phyloP scores from a whole-genome alignment of 2,888 invertebrate species.

The Hecatera dysodea region DNA sequence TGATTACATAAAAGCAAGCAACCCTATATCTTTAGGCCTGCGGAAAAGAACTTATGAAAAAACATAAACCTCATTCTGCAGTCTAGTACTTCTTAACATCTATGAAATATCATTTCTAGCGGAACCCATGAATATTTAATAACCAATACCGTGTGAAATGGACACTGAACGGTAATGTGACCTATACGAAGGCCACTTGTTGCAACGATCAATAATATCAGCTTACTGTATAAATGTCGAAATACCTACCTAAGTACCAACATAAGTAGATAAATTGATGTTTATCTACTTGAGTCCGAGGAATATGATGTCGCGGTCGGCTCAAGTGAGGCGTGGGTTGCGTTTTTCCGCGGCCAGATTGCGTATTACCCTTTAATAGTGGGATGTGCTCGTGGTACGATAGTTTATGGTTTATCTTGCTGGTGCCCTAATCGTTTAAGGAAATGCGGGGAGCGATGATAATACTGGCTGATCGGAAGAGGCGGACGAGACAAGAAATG shows the following conservation, averaged over 20 bases:
- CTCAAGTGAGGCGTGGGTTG: slow-evolving; percentile 40
- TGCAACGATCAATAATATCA: slow-evolving; percentile 57
- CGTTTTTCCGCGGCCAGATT: slow-evolving; percentile 38
- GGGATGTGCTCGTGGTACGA: slow-evolving; percentile 27
- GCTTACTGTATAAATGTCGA: slow-evolving; percentile 37
- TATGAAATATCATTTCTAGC: slow-evolving; percentile 28
- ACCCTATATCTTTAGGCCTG: neutral
- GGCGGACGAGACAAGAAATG: no score
- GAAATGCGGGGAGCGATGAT: slow-evolving; percentile 5
- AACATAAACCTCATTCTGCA: no score
- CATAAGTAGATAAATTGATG: slow-evolving; percentile 53
- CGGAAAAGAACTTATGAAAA: no score
- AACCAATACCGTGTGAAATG: slow-evolving; percentile 32
- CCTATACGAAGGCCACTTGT: slow-evolving; percentile 41
- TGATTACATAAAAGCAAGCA: neutral
- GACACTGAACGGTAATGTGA: slow-evolving; percentile 46
- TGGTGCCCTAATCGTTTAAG: slow-evolving; percentile 2
- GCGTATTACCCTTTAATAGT: slow-evolving; percentile 26
- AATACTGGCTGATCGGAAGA: neutral
- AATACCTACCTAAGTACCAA: neutral
- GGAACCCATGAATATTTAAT: slow-evolving; percentile 43
- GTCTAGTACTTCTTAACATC: neutral
- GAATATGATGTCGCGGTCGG: slow-evolving; percentile 34
- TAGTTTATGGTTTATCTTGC: neutral
- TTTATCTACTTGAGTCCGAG: slow-evolving; percentile 46